phyloP scores from a whole-genome alignment of 2,888 invertebrate species.

The Tiphia femorata region DNA sequence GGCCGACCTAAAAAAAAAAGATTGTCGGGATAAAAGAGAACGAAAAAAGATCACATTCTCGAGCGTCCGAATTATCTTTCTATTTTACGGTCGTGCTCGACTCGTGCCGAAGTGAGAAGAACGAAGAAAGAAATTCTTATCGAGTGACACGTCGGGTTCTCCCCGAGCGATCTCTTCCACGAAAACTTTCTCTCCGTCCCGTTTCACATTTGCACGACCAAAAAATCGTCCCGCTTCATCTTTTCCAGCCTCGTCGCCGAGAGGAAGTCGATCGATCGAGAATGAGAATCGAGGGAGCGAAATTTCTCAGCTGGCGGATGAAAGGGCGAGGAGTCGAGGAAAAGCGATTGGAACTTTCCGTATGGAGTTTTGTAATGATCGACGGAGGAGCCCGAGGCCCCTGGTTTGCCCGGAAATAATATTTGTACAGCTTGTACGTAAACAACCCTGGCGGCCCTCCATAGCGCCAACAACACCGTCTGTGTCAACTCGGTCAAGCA shows the following conservation, averaged over 20 bases:
- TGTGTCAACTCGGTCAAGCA: slow-evolving; percentile 62
- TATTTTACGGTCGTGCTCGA: not conserved
- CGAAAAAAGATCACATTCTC: no score
- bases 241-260: no score
- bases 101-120: not conserved
- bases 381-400: no score
- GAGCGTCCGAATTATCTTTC: slow-evolving; percentile 1
- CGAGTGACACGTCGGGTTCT: no score
- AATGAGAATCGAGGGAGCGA: not conserved
- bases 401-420: slow-evolving; percentile 61
- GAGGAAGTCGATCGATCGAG: not conserved
- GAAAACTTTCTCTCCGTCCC: no score
- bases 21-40: no score
- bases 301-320: no score
- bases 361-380: slow-evolving; percentile 52
- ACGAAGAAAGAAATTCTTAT: no score
- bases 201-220: no score
- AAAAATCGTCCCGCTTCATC: no score
- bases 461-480: slow-evolving; percentile 57
- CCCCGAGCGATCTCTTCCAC: no score
- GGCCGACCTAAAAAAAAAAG: no score
- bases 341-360: slow-evolving; percentile 47
- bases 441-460: slow-evolving; percentile 56
- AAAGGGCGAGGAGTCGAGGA: slow-evolving; percentile 7
- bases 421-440: slow-evolving; percentile 62